These are phyloP conservation scores for Cottus gobio DNA, from an alignment of 2,113 vertebrate species.

Conservation along the genomic window DNA sequence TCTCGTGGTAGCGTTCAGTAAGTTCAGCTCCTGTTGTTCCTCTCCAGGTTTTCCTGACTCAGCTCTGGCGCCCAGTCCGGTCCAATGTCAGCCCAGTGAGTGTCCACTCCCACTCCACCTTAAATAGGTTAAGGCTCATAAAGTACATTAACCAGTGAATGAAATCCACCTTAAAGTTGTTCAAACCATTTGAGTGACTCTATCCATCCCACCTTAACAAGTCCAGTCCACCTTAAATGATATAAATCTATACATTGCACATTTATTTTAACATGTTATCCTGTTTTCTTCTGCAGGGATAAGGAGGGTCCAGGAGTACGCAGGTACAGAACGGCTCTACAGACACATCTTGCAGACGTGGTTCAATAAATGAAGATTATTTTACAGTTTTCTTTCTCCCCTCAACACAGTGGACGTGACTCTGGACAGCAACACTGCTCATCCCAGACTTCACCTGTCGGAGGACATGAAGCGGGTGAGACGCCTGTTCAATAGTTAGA, in stretches of 20 bases:
- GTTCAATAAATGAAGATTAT: neutral
- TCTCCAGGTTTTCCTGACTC: constrained; percentile 30
- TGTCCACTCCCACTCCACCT: constrained; percentile 8
- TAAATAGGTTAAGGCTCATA: neutral
- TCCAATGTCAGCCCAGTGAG: constrained; percentile 74
- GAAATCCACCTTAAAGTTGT: neutral
- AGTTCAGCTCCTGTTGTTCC: neutral
- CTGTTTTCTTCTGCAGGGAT: constrained; percentile 58
- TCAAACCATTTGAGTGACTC: no score
- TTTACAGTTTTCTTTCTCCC: neutral
- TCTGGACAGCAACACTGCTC: constrained; percentile 74
- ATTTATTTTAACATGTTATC: neutral
- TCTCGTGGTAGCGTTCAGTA: neutral
- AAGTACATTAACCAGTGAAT: neutral
- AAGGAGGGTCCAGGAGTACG: constrained; percentile 75
- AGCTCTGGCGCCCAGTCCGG: constrained; percentile 19
- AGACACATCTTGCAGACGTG: neutral
- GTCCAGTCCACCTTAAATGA: neutral
- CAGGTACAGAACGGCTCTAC: constrained; percentile 52
- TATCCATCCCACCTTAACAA: neutral
- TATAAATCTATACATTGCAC: neutral
- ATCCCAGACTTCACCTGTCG: constrained; percentile 79
- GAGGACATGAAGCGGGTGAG: constrained; percentile 79
- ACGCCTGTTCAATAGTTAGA: neutral
- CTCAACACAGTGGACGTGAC: constrained; percentile 73